Evolutionary conservation across 2,797 vertebrate species (phyloP).

Genomic region (Buceros bicornis): DNA sequence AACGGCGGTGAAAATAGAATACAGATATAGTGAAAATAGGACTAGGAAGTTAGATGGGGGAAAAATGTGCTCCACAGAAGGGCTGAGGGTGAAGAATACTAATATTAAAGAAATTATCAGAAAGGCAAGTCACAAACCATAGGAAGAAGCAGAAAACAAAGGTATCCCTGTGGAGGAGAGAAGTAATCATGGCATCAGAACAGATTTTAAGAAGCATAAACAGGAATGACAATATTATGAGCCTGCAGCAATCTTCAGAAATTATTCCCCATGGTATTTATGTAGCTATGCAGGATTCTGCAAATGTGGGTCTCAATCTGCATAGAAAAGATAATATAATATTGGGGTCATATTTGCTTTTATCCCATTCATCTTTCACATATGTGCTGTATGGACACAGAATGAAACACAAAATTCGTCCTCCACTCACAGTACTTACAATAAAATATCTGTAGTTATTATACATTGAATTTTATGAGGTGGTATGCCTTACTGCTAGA

Average conservation of each 20-base stretch:
- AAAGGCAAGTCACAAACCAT: not conserved
- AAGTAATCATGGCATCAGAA: not conserved
- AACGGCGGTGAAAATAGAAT: accelerated
- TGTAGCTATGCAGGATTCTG: not conserved
- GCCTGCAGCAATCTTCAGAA: not conserved
- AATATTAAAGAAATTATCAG: not conserved
- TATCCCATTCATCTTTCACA: not conserved
- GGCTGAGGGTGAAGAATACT: not conserved
- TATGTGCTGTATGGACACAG: accelerated
- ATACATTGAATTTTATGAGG: not conserved
- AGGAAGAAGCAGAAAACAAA: not conserved
- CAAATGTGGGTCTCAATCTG: not conserved
- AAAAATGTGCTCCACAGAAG: accelerated
- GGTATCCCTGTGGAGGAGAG: not conserved
- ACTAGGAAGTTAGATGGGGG: not conserved
- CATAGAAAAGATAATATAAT: not conserved
- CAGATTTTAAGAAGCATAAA: not conserved
- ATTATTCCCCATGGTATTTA: not conserved
- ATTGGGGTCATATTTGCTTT: not conserved
- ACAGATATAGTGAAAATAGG: no score
- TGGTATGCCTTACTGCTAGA: accelerated
- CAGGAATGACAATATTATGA: not conserved
- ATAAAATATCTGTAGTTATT: not conserved
- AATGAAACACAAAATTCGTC: not conserved
- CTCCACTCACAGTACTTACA: not conserved